phyloP scores from a whole-genome alignment of 2,888 invertebrate species.

The Elgonia sp. region DNA sequence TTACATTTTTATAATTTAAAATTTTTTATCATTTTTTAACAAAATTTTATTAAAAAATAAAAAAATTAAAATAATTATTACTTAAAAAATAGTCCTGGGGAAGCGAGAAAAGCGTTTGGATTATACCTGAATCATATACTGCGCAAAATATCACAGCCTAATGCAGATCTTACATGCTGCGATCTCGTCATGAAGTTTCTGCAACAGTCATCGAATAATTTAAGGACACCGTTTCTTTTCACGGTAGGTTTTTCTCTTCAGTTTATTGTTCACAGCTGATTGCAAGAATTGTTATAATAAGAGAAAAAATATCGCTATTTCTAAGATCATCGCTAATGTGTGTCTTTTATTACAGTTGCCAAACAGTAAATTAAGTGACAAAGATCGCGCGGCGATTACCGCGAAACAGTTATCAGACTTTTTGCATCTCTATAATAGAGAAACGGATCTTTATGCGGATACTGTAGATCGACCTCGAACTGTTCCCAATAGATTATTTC shows the following conservation, averaged over 20 bases:
- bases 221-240: constrained; percentile 91
- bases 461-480: constrained; percentile 90
- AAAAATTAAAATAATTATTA: no score
- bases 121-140: constrained; percentile 92
- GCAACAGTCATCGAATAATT: constrained; percentile 91
- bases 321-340: not conserved
- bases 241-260: constrained; percentile 87
- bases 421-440: constrained; percentile 93
- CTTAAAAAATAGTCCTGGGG: constrained; percentile 86
- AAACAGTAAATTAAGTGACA: constrained; percentile 91
- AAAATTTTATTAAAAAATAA: no score
- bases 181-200: constrained; percentile 93
- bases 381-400: constrained; percentile 94
- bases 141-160: constrained; percentile 89
- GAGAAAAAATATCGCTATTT: not conserved
- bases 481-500: constrained; percentile 88
- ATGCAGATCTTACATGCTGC: constrained; percentile 86
- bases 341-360: constrained; percentile 88
- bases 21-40: no score
- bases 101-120: constrained; percentile 93
- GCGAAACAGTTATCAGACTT: constrained; percentile 95
- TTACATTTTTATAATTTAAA: no score
- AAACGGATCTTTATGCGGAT: constrained; percentile 93
- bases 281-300: not conserved
- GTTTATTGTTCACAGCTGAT: not conserved